Conservation (phyloP, 2,888 invertebrate genomes). For the Bombyx huttoni region DNA sequence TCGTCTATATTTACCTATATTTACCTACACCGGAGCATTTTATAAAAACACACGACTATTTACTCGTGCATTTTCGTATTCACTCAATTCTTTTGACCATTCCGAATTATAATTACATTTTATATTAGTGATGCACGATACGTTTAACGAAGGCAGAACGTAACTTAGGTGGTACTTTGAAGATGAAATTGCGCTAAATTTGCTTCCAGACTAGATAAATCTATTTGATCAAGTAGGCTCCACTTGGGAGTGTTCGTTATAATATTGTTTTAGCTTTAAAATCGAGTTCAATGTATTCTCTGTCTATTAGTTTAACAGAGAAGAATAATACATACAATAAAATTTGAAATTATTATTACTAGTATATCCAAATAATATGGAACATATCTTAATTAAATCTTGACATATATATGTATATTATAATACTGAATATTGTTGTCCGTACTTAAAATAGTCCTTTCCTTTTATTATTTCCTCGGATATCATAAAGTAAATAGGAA, state of each 20-base stretch:
- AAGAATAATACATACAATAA: no score
- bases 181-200: background rate
- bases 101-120: no score
- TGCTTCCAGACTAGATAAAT: background rate
- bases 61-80: no score
- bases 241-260: background rate
- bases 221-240: background rate
- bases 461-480: background rate
- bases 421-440: background rate
- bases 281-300: background rate
- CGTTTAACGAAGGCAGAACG: no score
- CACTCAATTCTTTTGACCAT: no score
- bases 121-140: no score
- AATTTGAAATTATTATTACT: no score
- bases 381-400: background rate
- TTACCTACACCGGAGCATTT: no score
- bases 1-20: no score
- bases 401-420: no score
- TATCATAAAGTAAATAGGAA: slow-evolving; percentile 3
- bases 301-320: no score
- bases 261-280: background rate
- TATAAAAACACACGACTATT: no score
- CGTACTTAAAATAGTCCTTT: background rate
- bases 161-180: background rate
- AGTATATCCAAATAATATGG: background rate